These are phyloP conservation scores for Spodoptera littoralis DNA, from an alignment of 2,888 invertebrate species.

Conservation along the genomic window DNA sequence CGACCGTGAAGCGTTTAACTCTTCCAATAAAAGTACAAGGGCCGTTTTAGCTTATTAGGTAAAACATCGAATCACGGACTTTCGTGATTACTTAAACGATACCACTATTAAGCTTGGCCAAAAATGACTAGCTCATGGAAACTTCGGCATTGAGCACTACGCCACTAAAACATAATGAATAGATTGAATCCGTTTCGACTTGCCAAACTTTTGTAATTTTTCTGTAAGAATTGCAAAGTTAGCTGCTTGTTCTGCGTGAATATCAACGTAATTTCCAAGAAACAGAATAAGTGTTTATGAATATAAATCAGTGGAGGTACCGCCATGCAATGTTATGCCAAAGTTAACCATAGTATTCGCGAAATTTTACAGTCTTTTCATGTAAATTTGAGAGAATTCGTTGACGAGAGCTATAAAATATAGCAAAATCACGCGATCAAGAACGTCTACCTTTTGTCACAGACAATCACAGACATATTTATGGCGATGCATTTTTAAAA, in stretches of 20 bases:
- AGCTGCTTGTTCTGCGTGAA: slow-evolving; percentile 36
- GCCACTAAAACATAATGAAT: slow-evolving; percentile 51
- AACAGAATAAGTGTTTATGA: slow-evolving; percentile 53
- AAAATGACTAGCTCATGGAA: slow-evolving; percentile 55
- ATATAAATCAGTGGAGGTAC: slow-evolving; percentile 53
- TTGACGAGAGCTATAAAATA: slow-evolving; percentile 60
- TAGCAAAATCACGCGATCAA: slow-evolving; percentile 67
- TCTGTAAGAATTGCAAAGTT: slow-evolving; percentile 43
- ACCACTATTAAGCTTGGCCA: slow-evolving; percentile 46
- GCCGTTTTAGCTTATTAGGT: slow-evolving; percentile 64
- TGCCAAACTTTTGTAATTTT: slow-evolving; percentile 55
- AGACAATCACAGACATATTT: slow-evolving; percentile 34
- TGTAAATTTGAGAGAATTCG: slow-evolving; percentile 69
- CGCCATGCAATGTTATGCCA: slow-evolving; percentile 64
- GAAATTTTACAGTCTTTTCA: slow-evolving; percentile 69
- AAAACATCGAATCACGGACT: slow-evolving; percentile 71
- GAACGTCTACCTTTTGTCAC: slow-evolving; percentile 60
- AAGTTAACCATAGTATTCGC: slow-evolving; percentile 60
- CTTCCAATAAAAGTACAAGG: slow-evolving; percentile 62
- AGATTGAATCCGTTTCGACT: slow-evolving; percentile 51
- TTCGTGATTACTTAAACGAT: slow-evolving; percentile 66
- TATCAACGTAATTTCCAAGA: slow-evolving; percentile 38
- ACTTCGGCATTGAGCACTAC: slow-evolving; percentile 49
- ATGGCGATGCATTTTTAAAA: slow-evolving; percentile 31
- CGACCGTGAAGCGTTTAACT: slow-evolving; percentile 58